Evolutionary conservation across 2,888 invertebrate genomes (phyloP).

Genomic region (Lasioglossum leucozonium): DNA sequence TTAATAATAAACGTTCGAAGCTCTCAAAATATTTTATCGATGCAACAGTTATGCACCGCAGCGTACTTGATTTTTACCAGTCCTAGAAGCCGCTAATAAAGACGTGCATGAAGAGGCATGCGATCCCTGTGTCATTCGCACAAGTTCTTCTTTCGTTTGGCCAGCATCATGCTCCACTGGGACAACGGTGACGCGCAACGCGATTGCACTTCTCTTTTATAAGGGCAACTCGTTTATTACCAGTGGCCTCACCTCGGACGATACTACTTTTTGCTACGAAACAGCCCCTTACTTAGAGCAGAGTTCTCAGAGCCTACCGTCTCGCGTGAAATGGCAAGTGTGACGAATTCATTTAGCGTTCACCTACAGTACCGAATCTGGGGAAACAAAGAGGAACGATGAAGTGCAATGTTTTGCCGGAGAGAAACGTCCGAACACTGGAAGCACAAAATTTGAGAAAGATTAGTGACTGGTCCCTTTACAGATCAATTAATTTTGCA

Average conservation of each 20-base stretch:
- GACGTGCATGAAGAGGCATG: constrained; percentile 47
- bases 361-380: background rate
- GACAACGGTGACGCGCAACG: constrained; percentile 31
- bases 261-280: background rate
- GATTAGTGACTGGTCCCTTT: background rate
- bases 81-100: constrained; percentile 47
- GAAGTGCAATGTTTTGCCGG: background rate
- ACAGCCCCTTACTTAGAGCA: background rate
- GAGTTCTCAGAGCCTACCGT: background rate
- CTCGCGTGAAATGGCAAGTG: background rate
- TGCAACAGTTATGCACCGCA: background rate
- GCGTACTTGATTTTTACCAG: background rate
- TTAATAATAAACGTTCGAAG: background rate
- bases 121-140: constrained; percentile 23
- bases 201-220: constrained; percentile 54
- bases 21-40: background rate
- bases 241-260: constrained; percentile 14
- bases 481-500: too few species aligned
- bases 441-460: background rate
- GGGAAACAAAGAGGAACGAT: background rate
- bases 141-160: constrained; percentile 52
- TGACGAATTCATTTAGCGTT: constrained; percentile 21
- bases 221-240: constrained; percentile 40
- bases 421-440: background rate
- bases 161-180: constrained; percentile 49